Evolutionary conservation across 2,113 vertebrate genomes (phyloP).

Genomic region (Orientallactaga bullata): DNA sequence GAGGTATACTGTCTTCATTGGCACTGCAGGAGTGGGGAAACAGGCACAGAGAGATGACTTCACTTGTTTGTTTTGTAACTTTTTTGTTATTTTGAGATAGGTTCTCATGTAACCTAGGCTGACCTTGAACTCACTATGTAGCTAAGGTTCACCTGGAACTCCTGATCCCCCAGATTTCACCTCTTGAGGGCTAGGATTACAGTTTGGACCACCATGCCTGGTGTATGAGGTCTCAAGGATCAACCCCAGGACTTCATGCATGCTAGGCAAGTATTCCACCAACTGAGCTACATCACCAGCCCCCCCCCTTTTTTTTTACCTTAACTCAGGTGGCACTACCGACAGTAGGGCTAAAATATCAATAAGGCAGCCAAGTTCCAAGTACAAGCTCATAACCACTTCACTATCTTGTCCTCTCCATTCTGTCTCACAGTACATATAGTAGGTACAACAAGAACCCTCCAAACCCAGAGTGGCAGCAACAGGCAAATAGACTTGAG

Average conservation of each 20-base stretch:
- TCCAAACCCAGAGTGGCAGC: not conserved
- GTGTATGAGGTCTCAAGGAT: not conserved
- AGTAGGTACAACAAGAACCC: not conserved
- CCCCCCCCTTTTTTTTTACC: not conserved
- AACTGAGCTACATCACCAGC: not conserved
- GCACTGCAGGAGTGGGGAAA: not conserved
- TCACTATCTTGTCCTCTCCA: not conserved
- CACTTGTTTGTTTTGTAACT: not conserved
- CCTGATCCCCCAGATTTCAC: not conserved
- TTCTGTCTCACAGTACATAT: not conserved
- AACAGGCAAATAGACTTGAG: not conserved
- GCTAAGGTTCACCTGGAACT: not conserved
- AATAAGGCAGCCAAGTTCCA: not conserved
- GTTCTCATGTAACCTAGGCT: not conserved
- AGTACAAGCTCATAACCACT: accelerated
- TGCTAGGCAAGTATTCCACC: not conserved
- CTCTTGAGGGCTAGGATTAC: not conserved
- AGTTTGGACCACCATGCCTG: not conserved
- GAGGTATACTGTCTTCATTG: too few relatives aligned
- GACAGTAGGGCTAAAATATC: not conserved
- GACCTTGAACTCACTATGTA: not conserved
- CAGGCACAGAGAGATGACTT: not conserved
- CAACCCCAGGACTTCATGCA: not conserved
- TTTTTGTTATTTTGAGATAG: not conserved
- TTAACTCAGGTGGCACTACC: not conserved